Base-by-base conservation (phyloP, 2,113 vertebrate species). In the Ibidorhyncha struthersii region DNA sequence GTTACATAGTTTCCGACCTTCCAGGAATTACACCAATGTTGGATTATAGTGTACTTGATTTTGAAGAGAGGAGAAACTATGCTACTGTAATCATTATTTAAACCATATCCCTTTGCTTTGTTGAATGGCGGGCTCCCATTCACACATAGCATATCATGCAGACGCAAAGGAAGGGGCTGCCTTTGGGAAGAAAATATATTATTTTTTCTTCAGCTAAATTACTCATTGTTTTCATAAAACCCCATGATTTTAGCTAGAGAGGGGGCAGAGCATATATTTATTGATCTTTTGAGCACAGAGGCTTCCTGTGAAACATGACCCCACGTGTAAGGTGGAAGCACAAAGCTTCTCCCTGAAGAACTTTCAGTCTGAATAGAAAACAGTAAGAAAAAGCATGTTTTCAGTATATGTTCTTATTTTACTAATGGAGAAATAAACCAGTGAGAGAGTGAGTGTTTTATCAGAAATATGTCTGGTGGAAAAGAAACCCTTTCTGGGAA, bases 21-120 rank as follows among this genome's bases (percentile, higher is more conserved):
- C 62, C 67, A 86, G 70, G 73, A 86, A 80, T 91, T 82, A 45
- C 62, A 77, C 38, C 67, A 70, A 20, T 67, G 29, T 8, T 90
- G 71, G 50, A 80, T 87, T 87, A 58, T 50, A 58, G 10, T 2
- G 1, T 20, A 59, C 18, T 62, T 36, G 32, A 59, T 90, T 91
- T 53, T 78, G 79, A 96, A 88, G 41, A 90, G 36, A 90, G 36
- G 29, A 82, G 77, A 93, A 91, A 8, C 50, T 82, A 29, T 76
- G 66, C 66, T 91, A 85, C 66, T 73, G 58, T 53, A 91, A 70
- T 80, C 8, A 32, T 82, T 82, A 89, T 93, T 96, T 93, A 95
- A 93, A 86, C 53, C 29, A 26, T 71, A 74, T 55, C 21, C 7
- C 30, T 69, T 88, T 55, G n/a, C 73, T 85, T 74, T 80, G 10